Evolutionary conservation across 2,888 invertebrate species (phyloP), one percentile per base, ranked within the genome.

Genomic region (Orthosia gothica): DNA sequence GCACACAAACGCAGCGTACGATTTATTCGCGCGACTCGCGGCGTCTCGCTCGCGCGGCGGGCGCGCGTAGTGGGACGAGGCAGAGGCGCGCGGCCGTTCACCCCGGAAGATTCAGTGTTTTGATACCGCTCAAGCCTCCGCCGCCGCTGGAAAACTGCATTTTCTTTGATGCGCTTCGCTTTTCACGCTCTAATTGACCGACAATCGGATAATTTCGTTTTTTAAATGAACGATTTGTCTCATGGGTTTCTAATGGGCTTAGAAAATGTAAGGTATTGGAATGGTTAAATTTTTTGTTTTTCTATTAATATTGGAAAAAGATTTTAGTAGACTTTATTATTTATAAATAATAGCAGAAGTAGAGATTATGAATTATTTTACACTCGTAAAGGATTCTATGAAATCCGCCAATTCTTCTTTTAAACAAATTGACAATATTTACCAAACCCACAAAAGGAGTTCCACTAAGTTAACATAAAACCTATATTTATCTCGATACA

Each of bases 81-180:
- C 89, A 84, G 88, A 20, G 61, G 61, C 61, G 15, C 83, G 88
- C 90, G 96, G 96, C 89, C 96, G 91, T 95, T 95, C 94, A 97
- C 96, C 96, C 96, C 96, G 96, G 95, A 96, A 96, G 95, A 97
- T 96, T 93, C 96, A 96, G 93, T 96, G 96, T 96, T 96, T 96
- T 96, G 96, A 96, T 96, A 96, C 94, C 94, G 93, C 93, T 90
- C 91, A 91, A 95, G 95, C 96, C 95, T 95, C 92, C 92, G 89
- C 85, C 91, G 92, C 89, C 91, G 91, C 89, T 95, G 94, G 94
- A 95, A 96, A 96, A 95, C 94, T 95, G 94, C 94, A 95, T 96
- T 96, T 96, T 96, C 96, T 95, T 95, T 93, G 92, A 94, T 92
- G 93, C 95, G 92, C 94, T 93, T 94, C 93, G 94, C 94, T 95